Evolutionary conservation across 2,888 invertebrate genomes (phyloP).

Genomic region (Anarsia innoxiella): DNA sequence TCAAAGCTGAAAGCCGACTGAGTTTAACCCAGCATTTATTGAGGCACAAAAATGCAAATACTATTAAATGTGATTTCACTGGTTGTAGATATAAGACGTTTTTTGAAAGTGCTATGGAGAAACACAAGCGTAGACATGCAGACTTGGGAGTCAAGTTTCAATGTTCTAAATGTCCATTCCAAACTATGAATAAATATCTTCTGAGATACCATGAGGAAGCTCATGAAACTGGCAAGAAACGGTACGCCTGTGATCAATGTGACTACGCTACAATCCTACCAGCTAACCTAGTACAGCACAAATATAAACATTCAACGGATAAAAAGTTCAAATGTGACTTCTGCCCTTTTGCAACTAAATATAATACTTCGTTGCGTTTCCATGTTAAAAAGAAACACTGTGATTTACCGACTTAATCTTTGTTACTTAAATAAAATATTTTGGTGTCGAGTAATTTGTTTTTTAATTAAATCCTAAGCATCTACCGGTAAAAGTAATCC

Average conservation of each 20-base stretch:
- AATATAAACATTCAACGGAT: conserved; percentile 61
- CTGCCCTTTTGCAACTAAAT: conserved; percentile 64
- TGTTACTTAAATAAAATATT: conserved; percentile 29
- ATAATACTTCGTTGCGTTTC: conserved; percentile 62
- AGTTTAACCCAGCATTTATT: conserved; percentile 61
- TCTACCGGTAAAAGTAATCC: too few relatives aligned
- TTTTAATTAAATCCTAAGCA: too few relatives aligned
- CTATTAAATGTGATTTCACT: conserved; percentile 44
- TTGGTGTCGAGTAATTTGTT: conserved; percentile 39
- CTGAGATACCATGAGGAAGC: conserved; percentile 62
- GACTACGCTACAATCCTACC: conserved; percentile 62
- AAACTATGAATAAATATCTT: conserved; percentile 65
- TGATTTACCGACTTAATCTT: conserved; percentile 54
- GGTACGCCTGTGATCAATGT: conserved; percentile 56
- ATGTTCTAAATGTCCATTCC: conserved; percentile 57
- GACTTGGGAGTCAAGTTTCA: conserved; percentile 56
- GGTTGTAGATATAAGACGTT: conserved; percentile 57
- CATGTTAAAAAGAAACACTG: conserved; percentile 68
- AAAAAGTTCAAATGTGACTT: conserved; percentile 66
- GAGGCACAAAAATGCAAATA: conserved; percentile 55
- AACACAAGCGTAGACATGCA: conserved; percentile 49
- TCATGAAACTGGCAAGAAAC: conserved; percentile 55
- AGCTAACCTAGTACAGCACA: conserved; percentile 62
- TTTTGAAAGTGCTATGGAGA: conserved; percentile 56
- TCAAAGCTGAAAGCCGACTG: conserved; percentile 40